Evolutionary conservation across 2,888 invertebrate genomes (phyloP), one percentile per base, ranked within the genome.

Genomic region (Ectemnius cavifrons): DNA sequence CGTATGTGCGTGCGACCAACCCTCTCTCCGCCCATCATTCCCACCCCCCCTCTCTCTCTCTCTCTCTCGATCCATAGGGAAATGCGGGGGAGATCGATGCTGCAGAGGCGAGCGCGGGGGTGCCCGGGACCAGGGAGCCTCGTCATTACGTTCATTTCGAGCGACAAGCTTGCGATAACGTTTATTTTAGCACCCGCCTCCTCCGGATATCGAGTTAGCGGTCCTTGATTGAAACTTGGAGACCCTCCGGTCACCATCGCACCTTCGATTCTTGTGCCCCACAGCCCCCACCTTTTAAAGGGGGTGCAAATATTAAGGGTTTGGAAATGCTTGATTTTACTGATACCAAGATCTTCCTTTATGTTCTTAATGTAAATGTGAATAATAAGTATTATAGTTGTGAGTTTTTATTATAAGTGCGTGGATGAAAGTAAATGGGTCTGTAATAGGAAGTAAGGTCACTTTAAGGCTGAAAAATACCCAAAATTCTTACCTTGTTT

Each of bases 391-490:
- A 20, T 20, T n/a, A n/a, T n/a, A n/a, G n/a, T n/a, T n/a, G n/a
- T 2, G 20, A 20, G 20, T 20, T 20, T 20, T 20, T 20, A 20
- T 20, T 20, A 20, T 1, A 20, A 20, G 20, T 20, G 2, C 20
- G 20, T 20, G 20, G 20, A 20, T 1, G 20, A 20, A 20, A 20
- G 20, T 20, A 1, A 20, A 20, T 20, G 20, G 20, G 20, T 20
- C 2, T 23, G 23, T 23, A 23, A 23, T 23, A 23, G 23, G 23
- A 23, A 23, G 23, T 23, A 23, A 23, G 23, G 23, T 23, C n/a
- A n/a, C n/a, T n/a, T n/a, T n/a, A 94, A 89, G 95, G 94, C 78
- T 95, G 95, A 74, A 94, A 90, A 88, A 95, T 85, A 0, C 95
- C 95, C 47, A 92, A 85, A 82, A 94, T 85, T 0, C 94, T 93